A percentile compares a stretch with the other conserved stretches of the same genome.
phyloP scores from a whole-genome alignment of 2,797 vertebrate species.

The Acipenser transmontanus region DNA sequence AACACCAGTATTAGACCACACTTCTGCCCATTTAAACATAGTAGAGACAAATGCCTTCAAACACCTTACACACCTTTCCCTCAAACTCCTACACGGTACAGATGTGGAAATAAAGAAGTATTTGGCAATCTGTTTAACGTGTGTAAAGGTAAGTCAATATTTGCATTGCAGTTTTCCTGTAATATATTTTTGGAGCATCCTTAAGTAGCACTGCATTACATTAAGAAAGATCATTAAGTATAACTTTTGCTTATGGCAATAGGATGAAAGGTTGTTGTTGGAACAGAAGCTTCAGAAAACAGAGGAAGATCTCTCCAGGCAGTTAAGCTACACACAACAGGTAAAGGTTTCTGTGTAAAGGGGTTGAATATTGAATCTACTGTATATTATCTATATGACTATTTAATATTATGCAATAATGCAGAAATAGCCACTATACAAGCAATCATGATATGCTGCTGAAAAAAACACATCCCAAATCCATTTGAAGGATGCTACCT shows the following conservation, averaged over 20 bases:
- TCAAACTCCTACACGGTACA: constrained; percentile 80
- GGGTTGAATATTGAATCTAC: not conserved
- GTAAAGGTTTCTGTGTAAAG: constrained; percentile 40
- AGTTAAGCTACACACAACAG: constrained; percentile 80
- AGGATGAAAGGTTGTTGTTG: constrained; percentile 75
- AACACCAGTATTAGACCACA: constrained; percentile 60
- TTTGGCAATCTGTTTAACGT: constrained; percentile 76
- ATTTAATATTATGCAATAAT: not conserved
- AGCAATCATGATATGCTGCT: too few relatives aligned
- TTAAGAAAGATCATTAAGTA: too few relatives aligned
- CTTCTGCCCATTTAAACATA: constrained; percentile 74
- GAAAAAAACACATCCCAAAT: too few relatives aligned
- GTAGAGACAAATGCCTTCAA: constrained; percentile 95
- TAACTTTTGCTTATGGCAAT: constrained; percentile 2
- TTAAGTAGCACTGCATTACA: too few relatives aligned
- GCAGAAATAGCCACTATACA: too few relatives aligned
- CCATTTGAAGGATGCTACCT: too few relatives aligned
- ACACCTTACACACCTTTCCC: constrained; percentile 85
- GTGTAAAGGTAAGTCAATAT: constrained; percentile 70
- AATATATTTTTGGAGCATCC: too few relatives aligned
- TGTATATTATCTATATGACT: not conserved
- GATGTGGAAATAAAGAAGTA: constrained; percentile 87
- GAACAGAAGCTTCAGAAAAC: constrained; percentile 72
- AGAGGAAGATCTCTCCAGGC: constrained; percentile 76
- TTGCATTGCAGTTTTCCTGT: not conserved